These are phyloP conservation scores for Xanthostigma xanthostigma DNA, from an alignment of 2,888 invertebrate species.

Conservation along the genomic window DNA sequence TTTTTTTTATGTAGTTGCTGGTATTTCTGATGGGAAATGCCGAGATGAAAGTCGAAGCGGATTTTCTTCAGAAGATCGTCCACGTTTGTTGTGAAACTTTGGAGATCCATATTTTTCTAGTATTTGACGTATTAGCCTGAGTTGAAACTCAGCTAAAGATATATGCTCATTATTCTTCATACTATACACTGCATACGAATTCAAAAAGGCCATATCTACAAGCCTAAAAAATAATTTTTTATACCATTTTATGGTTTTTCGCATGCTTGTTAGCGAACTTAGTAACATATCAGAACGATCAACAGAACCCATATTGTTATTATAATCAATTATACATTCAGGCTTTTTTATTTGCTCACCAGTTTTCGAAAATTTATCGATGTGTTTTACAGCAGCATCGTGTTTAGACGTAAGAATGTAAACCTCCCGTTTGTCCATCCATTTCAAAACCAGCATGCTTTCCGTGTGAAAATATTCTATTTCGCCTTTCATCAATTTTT, in stretches of 20 bases:
- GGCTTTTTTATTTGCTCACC: slow-evolving; percentile 8
- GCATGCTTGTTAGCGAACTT: slow-evolving; percentile 14
- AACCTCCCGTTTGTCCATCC: slow-evolving; percentile 19
- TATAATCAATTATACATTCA: slow-evolving; percentile 15
- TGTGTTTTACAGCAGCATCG: slow-evolving; percentile 6
- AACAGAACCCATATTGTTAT: slow-evolving; percentile 18
- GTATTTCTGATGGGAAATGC: not conserved
- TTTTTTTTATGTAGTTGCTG: not conserved
- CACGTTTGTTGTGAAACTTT: too few relatives aligned
- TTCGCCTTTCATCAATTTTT: not conserved
- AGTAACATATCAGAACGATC: slow-evolving; percentile 19
- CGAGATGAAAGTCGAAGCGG: not conserved
- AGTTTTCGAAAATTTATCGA: slow-evolving; percentile 6
- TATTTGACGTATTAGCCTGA: too few relatives aligned
- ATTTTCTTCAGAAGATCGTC: not conserved
- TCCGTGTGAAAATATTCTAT: not conserved
- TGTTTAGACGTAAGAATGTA: slow-evolving; percentile 14
- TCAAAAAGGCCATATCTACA: slow-evolving; percentile 11
- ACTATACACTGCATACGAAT: not conserved
- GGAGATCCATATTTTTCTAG: not conserved
- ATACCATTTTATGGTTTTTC: slow-evolving; percentile 18
- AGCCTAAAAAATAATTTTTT: slow-evolving; percentile 19
- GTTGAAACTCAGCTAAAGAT: too few relatives aligned
- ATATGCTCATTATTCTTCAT: not conserved
- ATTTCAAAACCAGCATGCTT: slow-evolving; percentile 14